Conservation (phyloP, 2,888 invertebrate species). For the Drosophila birchii region DNA sequence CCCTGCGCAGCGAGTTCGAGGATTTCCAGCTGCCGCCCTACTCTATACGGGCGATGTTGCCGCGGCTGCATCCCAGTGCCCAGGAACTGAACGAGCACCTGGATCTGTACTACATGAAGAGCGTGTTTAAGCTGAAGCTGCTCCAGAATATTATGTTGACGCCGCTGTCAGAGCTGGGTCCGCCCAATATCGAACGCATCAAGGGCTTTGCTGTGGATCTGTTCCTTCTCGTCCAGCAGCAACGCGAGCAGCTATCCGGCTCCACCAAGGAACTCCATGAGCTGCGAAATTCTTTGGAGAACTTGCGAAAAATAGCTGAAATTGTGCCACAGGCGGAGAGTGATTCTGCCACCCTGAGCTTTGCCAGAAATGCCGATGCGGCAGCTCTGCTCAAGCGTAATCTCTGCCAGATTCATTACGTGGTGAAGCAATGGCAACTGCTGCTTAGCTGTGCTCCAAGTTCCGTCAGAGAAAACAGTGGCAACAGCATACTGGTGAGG, state of each 20-base stretch:
- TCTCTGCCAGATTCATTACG: constrained; percentile 78
- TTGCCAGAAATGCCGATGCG: constrained; percentile 65
- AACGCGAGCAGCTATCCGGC: constrained; percentile 88
- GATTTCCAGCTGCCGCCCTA: constrained; percentile 90
- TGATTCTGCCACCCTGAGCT: constrained; percentile 51
- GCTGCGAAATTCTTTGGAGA: constrained; percentile 86
- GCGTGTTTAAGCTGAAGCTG: constrained; percentile 83
- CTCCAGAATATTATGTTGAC: constrained; percentile 85
- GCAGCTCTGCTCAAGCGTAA: constrained; percentile 65
- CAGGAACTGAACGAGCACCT: constrained; percentile 82
- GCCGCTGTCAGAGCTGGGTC: constrained; percentile 92
- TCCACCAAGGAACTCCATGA: constrained; percentile 87
- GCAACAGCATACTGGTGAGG: constrained; percentile 57
- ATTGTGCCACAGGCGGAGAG: constrained; percentile 44
- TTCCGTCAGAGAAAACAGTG: constrained; percentile 53
- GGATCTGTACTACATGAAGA: constrained; percentile 82
- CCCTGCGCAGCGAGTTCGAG: constrained; percentile 85
- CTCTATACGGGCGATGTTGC: constrained; percentile 87
- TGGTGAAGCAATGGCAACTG: constrained; percentile 89
- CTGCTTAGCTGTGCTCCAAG: constrained; percentile 88
- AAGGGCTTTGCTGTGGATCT: constrained; percentile 93
- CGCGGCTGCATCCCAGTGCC: constrained; percentile 84
- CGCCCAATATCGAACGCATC: constrained; percentile 92
- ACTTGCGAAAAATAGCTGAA: constrained; percentile 75
- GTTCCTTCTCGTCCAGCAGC: constrained; percentile 88